A percentile compares a stretch with the other conserved stretches of the same genome.
Conservation (phyloP, 2,113 vertebrate genomes). For the Atractosteus spatula region DNA sequence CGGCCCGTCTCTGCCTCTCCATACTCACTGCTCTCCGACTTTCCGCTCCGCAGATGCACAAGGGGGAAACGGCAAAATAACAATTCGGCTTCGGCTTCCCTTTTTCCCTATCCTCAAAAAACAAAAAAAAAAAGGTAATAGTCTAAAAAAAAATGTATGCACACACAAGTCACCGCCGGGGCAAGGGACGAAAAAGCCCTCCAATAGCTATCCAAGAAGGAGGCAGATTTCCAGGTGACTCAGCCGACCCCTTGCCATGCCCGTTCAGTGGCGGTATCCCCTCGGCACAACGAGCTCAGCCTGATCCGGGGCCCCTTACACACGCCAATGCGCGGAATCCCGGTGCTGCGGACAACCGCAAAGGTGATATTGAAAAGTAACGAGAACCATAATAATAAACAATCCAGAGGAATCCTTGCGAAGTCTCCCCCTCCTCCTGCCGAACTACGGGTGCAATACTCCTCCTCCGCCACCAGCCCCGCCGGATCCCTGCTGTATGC, state of each 20-base stretch:
- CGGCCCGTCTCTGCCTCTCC: constrained; percentile 45
- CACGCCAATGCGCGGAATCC: neutral
- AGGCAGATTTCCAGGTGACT: constrained; percentile 17
- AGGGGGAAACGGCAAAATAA: constrained; percentile 11
- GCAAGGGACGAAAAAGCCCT: neutral
- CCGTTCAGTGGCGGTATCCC: neutral
- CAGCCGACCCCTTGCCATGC: constrained; percentile 9
- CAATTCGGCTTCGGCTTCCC: neutral
- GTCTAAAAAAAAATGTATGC: constrained; percentile 23
- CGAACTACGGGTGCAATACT: constrained; percentile 24
- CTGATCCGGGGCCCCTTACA: too few species aligned
- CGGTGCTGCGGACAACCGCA: neutral
- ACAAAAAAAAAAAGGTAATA: constrained; percentile 29
- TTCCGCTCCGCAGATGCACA: neutral
- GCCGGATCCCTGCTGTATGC: constrained; percentile 34
- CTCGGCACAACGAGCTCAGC: too few species aligned
- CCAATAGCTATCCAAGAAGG: neutral
- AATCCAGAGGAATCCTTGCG: neutral
- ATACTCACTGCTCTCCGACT: constrained; percentile 38
- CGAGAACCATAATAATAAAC: neutral
- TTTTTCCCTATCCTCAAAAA: constrained; percentile 1
- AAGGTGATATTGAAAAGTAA: neutral
- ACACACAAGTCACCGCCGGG: neutral
- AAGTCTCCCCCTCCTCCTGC: constrained; percentile 10
- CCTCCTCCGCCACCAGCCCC: constrained; percentile 39